phyloP scores from a whole-genome alignment of 2,888 invertebrate genomes.

The Stenotaenia linearis region DNA sequence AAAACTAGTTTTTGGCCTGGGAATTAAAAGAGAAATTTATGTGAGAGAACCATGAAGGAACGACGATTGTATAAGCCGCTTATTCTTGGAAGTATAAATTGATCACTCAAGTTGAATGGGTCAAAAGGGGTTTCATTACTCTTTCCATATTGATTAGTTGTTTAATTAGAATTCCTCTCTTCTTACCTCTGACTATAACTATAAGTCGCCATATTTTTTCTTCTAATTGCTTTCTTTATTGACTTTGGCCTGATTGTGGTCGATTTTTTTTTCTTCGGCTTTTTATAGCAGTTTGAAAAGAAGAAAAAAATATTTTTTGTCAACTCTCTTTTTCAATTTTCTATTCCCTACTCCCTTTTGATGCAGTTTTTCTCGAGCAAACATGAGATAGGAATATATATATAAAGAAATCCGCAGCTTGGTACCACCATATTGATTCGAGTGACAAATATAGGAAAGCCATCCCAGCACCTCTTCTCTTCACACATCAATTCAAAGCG shows the following conservation, averaged over 20 bases:
- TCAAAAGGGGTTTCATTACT: background rate
- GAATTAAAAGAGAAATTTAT: too few relatives aligned
- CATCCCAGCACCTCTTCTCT: background rate
- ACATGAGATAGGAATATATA: conserved; percentile 19
- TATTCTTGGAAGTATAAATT: background rate
- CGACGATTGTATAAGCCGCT: background rate
- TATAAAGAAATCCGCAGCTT: conserved; percentile 5
- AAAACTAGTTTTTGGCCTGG: too few relatives aligned
- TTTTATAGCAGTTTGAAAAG: background rate
- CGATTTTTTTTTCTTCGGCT: background rate
- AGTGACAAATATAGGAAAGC: conserved; percentile 13
- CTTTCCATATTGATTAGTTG: background rate
- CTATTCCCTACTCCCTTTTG: conserved; percentile 11
- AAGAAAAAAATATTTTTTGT: background rate
- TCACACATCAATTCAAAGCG: conserved; percentile 11
- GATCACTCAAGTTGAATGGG: background rate
- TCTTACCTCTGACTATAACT: background rate
- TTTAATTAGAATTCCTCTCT: background rate
- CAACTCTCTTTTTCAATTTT: background rate
- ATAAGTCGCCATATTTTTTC: background rate
- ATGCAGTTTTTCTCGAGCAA: conserved; percentile 1
- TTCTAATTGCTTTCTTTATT: conserved; percentile 1
- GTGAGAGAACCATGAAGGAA: background rate
- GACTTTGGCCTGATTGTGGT: background rate
- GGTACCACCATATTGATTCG: conserved; percentile 4